Base-by-base conservation (phyloP, 2,888 invertebrate species). In the Lycocerus yunnanus region DNA sequence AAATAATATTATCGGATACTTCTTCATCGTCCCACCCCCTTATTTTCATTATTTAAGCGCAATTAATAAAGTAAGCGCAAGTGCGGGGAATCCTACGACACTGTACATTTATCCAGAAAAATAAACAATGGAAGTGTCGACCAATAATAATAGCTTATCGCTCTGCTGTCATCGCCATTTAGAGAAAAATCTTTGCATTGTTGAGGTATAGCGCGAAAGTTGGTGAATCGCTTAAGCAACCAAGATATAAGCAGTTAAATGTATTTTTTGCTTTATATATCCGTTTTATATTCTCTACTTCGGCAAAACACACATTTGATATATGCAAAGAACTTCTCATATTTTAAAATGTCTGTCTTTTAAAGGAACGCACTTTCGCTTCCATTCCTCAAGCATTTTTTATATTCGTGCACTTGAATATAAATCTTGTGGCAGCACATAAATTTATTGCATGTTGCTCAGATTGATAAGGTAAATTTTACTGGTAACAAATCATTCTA, bases 311-410 rank as follows among this genome's bases (percentile, higher is more conserved):
- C 20, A 20, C 61, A 63, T 63, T 63, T 63, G 61, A 63, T 18
- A 63, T 63, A 63, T 63, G 61, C 20, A 18, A 63, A 63, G 43
- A 63, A 63, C 61, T 63, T 20, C 20, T 63, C 61, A 63, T 63
- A 63, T 63, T 63, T 63, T 63, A 63, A 63, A 63, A 63, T n/a
- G 61, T 20, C 61, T 20, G 61, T 63, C 61, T 63, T 63, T 43
- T 63, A 63, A 63, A 63, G 18, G 61, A 63, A 63, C 61, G 20
- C 61, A 63, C 20, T 63, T 63, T 18, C 16, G 20, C 13, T 20
- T 18, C 16, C 61, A 18, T 18, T 63, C 20, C 20, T 63, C 61
- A 18, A 63, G 20, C 13, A 20, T 63, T 18, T 63, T 63, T 63
- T 63, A 63, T 63, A 63, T 63, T 63, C 61, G 61, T 63, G 61